These are phyloP conservation scores for Ochotona princeps DNA, from an alignment of 2,113 vertebrate species.

Conservation along the genomic window DNA sequence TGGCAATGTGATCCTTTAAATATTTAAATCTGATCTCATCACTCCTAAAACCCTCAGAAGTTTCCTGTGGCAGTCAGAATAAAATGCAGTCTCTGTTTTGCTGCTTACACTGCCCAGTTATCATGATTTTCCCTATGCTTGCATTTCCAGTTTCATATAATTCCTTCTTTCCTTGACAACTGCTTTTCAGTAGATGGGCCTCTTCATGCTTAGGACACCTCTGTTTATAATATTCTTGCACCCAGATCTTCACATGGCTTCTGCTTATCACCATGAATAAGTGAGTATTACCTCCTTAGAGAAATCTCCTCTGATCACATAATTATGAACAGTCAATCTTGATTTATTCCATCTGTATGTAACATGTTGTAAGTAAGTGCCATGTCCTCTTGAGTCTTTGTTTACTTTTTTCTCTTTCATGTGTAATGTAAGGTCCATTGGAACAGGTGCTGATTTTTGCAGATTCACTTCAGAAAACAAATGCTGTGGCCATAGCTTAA, in stretches of 20 bases:
- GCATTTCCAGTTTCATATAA: not conserved
- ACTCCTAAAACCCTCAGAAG: not conserved
- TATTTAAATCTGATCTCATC: not conserved
- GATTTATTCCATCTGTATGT: not conserved
- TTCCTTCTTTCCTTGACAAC: not conserved
- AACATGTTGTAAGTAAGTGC: not conserved
- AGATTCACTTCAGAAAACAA: conserved; percentile 1
- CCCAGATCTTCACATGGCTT: not conserved
- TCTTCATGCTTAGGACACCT: not conserved
- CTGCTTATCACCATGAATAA: not conserved
- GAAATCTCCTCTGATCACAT: not conserved
- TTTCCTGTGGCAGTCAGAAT: not conserved
- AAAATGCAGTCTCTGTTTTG: not conserved
- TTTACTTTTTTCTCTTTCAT: not conserved
- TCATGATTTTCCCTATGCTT: not conserved
- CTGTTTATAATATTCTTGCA: not conserved
- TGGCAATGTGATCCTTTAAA: not conserved
- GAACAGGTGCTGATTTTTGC: not conserved
- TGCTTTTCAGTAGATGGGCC: not conserved
- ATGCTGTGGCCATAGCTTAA: not conserved
- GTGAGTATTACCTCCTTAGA: not conserved
- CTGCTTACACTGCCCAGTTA: not conserved
- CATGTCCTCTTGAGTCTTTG: not conserved
- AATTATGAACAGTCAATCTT: not conserved
- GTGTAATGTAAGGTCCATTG: not conserved